phyloP scores from a whole-genome alignment of 2,888 invertebrate genomes.

The Stenichneumon culpator region DNA sequence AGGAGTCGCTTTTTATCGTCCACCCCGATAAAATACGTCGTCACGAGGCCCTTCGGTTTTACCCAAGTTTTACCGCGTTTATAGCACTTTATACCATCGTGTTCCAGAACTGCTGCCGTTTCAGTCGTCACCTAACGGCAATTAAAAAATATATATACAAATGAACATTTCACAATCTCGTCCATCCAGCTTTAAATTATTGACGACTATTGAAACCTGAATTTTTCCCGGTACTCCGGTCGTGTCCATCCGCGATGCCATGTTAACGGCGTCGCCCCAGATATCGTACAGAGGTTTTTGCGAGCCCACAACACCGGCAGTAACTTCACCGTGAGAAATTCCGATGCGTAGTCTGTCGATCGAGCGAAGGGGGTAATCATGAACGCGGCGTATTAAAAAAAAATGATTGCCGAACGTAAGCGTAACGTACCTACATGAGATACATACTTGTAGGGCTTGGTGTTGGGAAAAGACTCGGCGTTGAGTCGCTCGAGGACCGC shows the following conservation, averaged over 20 bases:
- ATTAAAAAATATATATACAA: slow-evolving; percentile 7
- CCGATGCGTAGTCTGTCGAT: slow-evolving; percentile 86
- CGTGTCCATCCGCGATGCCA: slow-evolving; percentile 98
- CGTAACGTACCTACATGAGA: slow-evolving; percentile 34
- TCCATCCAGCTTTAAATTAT: neutral
- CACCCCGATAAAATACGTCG: slow-evolving; percentile 91
- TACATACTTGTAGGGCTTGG: slow-evolving; percentile 80
- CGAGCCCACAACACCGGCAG: slow-evolving; percentile 97
- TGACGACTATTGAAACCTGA: slow-evolving; percentile 86
- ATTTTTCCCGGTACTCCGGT: slow-evolving; percentile 93
- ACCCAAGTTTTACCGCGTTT: slow-evolving; percentile 90
- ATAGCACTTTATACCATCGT: slow-evolving; percentile 90
- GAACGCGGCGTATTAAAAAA: neutral
- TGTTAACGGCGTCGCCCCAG: slow-evolving; percentile 98
- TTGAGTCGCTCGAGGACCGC: slow-evolving; percentile 88
- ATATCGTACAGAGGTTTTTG: slow-evolving; percentile 98
- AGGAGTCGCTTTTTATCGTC: slow-evolving; percentile 86
- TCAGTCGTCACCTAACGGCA: slow-evolving; percentile 89
- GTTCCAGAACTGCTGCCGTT: slow-evolving; percentile 89
- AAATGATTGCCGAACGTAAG: neutral
- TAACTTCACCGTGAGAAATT: slow-evolving; percentile 95
- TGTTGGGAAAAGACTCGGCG: slow-evolving; percentile 85
- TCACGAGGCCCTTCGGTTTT: slow-evolving; percentile 90
- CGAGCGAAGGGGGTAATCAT: neutral
- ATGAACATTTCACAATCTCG: neutral